Evolutionary conservation across 2,888 invertebrate species (phyloP).

Genomic region (Melieria crassipennis): DNA sequence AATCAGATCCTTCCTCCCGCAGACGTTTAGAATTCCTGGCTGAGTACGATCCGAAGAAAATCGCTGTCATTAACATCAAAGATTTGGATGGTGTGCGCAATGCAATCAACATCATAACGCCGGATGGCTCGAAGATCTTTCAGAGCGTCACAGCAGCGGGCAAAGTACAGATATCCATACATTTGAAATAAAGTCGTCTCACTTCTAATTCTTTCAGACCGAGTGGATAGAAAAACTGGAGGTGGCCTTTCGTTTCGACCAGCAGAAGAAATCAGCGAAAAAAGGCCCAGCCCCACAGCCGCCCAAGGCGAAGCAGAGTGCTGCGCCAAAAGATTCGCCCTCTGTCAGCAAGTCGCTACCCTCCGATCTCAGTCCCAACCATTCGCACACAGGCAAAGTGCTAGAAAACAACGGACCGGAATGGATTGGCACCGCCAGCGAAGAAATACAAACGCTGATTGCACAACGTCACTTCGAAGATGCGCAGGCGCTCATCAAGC

Average conservation of each 20-base stretch:
- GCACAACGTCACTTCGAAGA: conserved; percentile 96
- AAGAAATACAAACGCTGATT: conserved; percentile 93
- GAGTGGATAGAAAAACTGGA: conserved; percentile 96
- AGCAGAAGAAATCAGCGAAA: conserved; percentile 67
- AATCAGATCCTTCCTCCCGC: background rate
- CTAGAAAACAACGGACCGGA: conserved; percentile 71
- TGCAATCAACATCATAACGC: conserved; percentile 93
- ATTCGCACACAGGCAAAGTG: conserved; percentile 46
- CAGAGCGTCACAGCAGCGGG: conserved; percentile 83
- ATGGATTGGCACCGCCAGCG: conserved; percentile 91
- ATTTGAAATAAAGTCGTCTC: background rate
- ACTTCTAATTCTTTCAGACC: conserved; percentile 68
- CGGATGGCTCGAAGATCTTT: conserved; percentile 92
- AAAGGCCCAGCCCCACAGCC: conserved; percentile 67
- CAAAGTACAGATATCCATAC: conserved; percentile 55
- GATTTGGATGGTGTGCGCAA: conserved; percentile 90
- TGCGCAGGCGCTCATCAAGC: conserved; percentile 83
- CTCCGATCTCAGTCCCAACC: conserved; percentile 53
- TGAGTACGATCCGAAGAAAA: conserved; percentile 72
- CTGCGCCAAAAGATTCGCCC: conserved; percentile 35
- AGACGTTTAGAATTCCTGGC: conserved; percentile 64
- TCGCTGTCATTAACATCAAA: conserved; percentile 93
- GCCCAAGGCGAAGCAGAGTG: conserved; percentile 47
- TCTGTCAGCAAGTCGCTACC: conserved; percentile 50
- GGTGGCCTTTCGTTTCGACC: conserved; percentile 83